phyloP scores from a whole-genome alignment of 2,113 vertebrate genomes.

The Prionailurus viverrinus region DNA sequence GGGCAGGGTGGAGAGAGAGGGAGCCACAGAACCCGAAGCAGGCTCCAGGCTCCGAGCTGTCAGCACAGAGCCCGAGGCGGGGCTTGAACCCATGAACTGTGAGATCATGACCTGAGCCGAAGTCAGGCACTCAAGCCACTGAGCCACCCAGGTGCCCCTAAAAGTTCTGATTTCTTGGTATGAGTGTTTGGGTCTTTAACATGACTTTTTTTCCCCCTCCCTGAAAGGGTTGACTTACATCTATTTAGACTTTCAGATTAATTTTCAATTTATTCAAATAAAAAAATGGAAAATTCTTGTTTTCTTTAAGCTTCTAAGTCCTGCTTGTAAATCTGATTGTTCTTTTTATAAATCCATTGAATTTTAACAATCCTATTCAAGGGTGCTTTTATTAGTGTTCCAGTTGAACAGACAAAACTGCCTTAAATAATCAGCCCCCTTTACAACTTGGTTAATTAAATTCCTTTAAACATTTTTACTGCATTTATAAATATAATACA shows the following conservation, averaged over 20 bases:
- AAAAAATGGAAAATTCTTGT: background rate
- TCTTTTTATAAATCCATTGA: slow-evolving; percentile 49
- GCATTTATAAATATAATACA: slow-evolving; percentile 70
- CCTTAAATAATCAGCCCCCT: slow-evolving; percentile 59
- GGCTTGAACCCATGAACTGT: too few species aligned
- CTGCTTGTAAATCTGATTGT: slow-evolving; percentile 45
- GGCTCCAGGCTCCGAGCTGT: too few species aligned
- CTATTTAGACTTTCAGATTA: slow-evolving; percentile 45
- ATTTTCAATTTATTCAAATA: slow-evolving; percentile 50
- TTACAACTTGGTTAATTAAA: slow-evolving; percentile 81
- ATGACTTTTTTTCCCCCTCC: background rate
- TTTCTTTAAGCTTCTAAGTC: slow-evolving; percentile 48
- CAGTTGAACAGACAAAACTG: slow-evolving; percentile 24
- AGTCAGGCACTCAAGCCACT: too few species aligned
- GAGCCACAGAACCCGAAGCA: too few species aligned
- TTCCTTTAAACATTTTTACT: slow-evolving; percentile 69
- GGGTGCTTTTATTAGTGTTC: slow-evolving; percentile 52
- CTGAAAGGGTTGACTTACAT: background rate
- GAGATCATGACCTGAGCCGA: too few species aligned
- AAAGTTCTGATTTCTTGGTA: background rate
- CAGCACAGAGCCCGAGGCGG: too few species aligned
- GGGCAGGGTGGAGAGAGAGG: too few species aligned
- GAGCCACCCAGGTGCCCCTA: too few species aligned
- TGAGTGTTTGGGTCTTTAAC: background rate
- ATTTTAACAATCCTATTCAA: slow-evolving; percentile 28